Base-by-base conservation (phyloP, 2,113 vertebrate genomes). In the Rhabdomys dilectus region DNA sequence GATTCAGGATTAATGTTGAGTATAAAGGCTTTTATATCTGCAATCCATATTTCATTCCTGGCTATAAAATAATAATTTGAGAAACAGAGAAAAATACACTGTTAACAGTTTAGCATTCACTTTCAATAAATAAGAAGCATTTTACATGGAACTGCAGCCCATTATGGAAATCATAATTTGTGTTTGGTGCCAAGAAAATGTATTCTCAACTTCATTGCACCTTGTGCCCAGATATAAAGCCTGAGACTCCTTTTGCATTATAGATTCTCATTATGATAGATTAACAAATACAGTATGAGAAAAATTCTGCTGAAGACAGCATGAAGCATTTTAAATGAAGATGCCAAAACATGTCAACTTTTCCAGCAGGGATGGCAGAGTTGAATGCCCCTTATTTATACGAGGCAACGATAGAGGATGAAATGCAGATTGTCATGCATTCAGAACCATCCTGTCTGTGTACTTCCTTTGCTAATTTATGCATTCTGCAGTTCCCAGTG, bases 91-190 rank as follows among this genome's bases (percentile, higher is more conserved):
- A 87, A 96, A 93, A 95, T 88, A 66, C 58, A 51, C 92, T 73
- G 73, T 22, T 94, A 94, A 80, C 86, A 95, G 78, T 78, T 96
- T 95, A 96, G 75, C 81, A 72, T 94, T 93, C 68, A 88, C 72
- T 89, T 92, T 96, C 94, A 93, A 93, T 94, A 96, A 97, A 85
- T 88, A 93, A 84, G 68, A 93, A 88, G 22, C 91, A 75, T 94
- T 97, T 97, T 89, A 56, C 73, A 85, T 86, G 34, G 85, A 94
- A 58, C 68, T 87, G 86, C 42, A 89, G 31, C 62, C 92, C 85
- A 88, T 94, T 92, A 91, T 85, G 60, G 87, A 96, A 95, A 96
- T 85, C 68, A 75, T 96, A 91, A 98, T 88, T 91, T 64, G 29
- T 36, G 62, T n/a, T 85, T 34, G 8, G 45, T 90, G 87, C 93